phyloP scores from a whole-genome alignment of 2,113 vertebrate genomes.

The Stegostoma tigrinum region DNA sequence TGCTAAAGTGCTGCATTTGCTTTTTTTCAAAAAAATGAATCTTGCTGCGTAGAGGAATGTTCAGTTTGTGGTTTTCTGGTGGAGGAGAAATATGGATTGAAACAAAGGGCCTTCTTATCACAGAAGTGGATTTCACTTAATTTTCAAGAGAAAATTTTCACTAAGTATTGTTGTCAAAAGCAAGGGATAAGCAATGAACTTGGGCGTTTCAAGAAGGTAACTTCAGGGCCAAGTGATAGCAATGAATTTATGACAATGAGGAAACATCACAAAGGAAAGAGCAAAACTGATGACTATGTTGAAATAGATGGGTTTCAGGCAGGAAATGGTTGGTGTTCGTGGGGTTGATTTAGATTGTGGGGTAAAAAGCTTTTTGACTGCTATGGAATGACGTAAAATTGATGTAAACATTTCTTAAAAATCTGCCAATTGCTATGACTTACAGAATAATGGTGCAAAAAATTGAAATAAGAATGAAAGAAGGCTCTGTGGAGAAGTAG shows the following conservation, averaged over 20 bases:
- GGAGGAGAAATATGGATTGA: background rate
- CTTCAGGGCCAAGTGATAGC: background rate
- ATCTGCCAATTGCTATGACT: background rate
- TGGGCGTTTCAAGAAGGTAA: background rate
- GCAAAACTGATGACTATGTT: background rate
- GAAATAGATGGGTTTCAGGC: background rate
- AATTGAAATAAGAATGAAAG: background rate
- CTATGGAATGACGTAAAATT: background rate
- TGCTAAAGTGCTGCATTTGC: background rate
- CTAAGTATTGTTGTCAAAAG: background rate
- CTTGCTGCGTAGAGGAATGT: background rate
- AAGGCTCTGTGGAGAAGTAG: background rate
- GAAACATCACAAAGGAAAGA: background rate
- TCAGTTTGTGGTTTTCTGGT: background rate
- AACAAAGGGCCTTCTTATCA: background rate
- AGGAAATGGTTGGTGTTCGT: background rate
- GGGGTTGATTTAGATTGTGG: background rate
- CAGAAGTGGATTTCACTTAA: background rate
- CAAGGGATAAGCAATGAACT: background rate
- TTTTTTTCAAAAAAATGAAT: background rate
- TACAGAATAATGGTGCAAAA: background rate
- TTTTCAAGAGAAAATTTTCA: background rate
- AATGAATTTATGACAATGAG: background rate
- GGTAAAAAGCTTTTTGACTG: background rate
- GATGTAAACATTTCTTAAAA: background rate